These are phyloP conservation scores for Lineus longissimus DNA, from an alignment of 1,140 invertebrate species.

Conservation along the genomic window DNA sequence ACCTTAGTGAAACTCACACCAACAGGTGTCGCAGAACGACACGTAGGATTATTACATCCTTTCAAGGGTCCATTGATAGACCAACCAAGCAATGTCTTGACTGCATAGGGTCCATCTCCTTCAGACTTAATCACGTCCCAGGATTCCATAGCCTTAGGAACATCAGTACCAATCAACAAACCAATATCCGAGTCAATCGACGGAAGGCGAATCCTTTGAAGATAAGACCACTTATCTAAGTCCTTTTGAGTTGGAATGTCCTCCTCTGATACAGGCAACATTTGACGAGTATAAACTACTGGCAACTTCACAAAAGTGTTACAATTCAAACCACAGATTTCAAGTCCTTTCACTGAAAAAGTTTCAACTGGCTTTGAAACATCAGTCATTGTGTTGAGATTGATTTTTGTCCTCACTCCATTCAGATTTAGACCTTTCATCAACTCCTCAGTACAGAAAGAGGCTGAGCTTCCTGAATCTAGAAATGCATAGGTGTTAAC, in stretches of 20 bases:
- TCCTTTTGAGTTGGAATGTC: not conserved
- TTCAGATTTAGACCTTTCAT: not conserved
- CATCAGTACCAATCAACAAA: not conserved
- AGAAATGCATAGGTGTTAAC: conserved; percentile 3
- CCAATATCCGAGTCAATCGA: not conserved
- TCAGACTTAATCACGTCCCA: not conserved
- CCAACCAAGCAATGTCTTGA: not conserved
- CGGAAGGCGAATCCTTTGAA: not conserved
- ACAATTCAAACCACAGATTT: no score
- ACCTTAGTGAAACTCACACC: not conserved
- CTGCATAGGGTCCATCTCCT: not conserved
- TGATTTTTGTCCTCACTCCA: not conserved
- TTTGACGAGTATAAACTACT: not conserved
- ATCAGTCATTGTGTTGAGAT: not conserved
- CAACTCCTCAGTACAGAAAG: not conserved
- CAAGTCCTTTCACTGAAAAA: no score
- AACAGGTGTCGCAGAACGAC: not conserved
- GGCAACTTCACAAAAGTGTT: no score
- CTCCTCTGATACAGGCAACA: not conserved
- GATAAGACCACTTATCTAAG: not conserved
- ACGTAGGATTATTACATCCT: not conserved
- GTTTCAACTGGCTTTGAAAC: no score
- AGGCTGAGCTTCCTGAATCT: not conserved
- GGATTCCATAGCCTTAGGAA: not conserved
- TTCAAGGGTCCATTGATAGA: not conserved